Conservation (phyloP, 2,113 vertebrate species). For the Phodopus roborovskii region DNA sequence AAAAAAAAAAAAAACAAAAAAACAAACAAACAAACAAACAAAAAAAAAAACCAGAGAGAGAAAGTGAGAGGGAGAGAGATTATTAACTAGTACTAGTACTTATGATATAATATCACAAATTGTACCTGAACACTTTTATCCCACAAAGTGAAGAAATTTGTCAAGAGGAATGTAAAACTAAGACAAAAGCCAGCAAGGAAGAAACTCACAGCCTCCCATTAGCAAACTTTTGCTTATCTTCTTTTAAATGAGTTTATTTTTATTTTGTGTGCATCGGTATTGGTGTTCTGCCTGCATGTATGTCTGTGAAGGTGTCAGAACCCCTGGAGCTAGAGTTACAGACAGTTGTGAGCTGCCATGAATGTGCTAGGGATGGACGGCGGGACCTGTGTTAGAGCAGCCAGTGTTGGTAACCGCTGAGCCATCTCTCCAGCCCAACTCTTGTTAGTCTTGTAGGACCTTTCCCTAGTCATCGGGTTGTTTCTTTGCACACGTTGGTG, state of each 20-base stretch:
- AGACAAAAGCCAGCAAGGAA: neutral
- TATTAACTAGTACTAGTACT: neutral
- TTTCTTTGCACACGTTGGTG: neutral
- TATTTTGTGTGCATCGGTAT: neutral
- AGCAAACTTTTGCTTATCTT: neutral
- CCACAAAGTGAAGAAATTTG: conserved; percentile 48
- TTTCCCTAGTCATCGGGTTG: neutral
- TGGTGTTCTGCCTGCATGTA: neutral
- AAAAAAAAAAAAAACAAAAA: too few species aligned
- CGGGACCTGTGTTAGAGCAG: neutral
- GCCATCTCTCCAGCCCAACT: neutral
- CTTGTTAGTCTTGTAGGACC: neutral
- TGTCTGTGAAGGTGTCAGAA: too few species aligned
- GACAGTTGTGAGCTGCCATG: too few species aligned
- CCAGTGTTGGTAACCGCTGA: neutral
- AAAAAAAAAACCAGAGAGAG: too few species aligned
- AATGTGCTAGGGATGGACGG: too few species aligned
- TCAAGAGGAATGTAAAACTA: neutral
- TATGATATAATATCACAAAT: neutral
- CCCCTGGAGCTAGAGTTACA: too few species aligned
- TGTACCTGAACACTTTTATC: conserved; percentile 36
- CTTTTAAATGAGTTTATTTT: neutral
- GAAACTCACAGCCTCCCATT: neutral
- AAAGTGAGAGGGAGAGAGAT: too few species aligned
- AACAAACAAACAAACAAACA: too few species aligned